Evolutionary conservation across 2,113 vertebrate genomes (phyloP).

Genomic region (Gymnocephalus cernua): DNA sequence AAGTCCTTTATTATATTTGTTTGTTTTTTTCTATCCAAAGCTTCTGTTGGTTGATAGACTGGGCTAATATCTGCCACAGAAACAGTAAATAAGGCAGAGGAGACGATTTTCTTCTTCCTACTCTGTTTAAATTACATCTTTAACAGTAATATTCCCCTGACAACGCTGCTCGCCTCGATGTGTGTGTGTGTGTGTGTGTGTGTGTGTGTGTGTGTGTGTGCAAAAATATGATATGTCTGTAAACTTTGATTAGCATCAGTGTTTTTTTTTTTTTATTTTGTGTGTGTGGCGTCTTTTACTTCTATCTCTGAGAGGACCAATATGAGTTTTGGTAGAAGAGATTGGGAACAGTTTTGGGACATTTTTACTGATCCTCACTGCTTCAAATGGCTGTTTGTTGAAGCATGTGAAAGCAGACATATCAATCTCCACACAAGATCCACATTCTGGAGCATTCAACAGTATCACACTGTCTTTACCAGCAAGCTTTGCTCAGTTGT

Average conservation of each 20-base stretch:
- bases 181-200: constrained; percentile 21
- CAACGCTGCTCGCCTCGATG: constrained; percentile 18
- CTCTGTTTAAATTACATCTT: constrained; percentile 62
- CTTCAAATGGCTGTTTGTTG: not conserved
- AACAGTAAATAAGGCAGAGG: constrained; percentile 35
- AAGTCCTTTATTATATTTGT: constrained; percentile 55
- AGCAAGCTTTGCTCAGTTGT: not conserved
- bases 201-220: constrained; percentile 25
- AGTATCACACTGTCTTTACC: not conserved
- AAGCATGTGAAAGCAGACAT: too few relatives aligned
- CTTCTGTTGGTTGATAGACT: constrained; percentile 45
- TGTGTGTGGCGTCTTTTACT: not conserved
- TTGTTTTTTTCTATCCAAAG: not conserved
- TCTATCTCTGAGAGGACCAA: not conserved
- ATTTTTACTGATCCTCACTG: not conserved
- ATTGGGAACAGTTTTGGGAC: not conserved
- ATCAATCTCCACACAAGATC: not conserved
- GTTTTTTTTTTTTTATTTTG: too few relatives aligned
- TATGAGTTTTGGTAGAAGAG: not conserved
- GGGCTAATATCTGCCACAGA: constrained; percentile 49
- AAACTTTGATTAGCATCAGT: too few relatives aligned
- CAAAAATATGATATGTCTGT: too few relatives aligned
- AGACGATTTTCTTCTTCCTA: not conserved
- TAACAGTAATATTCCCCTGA: constrained; percentile 59
- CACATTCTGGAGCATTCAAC: not conserved